Conservation (phyloP, 35 echinoderm and acorn worm species). For the Eucidaris tribuloides region DNA sequence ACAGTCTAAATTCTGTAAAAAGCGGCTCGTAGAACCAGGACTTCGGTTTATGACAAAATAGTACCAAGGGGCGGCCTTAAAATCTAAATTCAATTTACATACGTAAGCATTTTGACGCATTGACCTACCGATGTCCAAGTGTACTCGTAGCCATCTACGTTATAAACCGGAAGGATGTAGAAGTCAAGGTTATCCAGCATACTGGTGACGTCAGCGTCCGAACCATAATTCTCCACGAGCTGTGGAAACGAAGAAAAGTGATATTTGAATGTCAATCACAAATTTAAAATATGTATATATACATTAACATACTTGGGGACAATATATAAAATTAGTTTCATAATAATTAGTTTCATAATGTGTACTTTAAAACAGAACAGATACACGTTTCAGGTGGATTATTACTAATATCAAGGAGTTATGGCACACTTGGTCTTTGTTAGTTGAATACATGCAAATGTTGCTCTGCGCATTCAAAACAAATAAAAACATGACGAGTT, state of each 20-base stretch:
- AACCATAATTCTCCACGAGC: conserved; percentile 61
- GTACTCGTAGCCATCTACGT: conserved; percentile 84
- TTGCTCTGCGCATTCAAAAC: too few relatives aligned
- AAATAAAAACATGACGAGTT: too few relatives aligned
- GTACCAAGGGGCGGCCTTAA: neutral
- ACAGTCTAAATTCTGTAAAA: neutral
- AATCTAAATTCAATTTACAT: neutral
- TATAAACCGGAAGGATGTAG: conserved; percentile 71
- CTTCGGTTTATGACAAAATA: neutral
- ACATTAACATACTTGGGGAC: neutral
- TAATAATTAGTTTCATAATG: neutral
- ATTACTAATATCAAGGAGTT: neutral
- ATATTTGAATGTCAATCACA: neutral
- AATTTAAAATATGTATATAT: neutral
- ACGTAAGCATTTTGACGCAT: neutral
- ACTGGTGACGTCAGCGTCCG: conserved; percentile 33
- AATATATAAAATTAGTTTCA: neutral
- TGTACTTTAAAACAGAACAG: neutral
- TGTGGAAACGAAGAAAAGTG: neutral
- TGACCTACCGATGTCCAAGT: conserved; percentile 65
- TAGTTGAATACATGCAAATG: too few relatives aligned
- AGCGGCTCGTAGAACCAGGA: neutral
- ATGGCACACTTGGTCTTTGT: neutral
- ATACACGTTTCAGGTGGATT: neutral
- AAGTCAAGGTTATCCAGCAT: conserved; percentile 60